A percentile compares a stretch with the other conserved stretches of the same genome.
Conservation (phyloP, 2,113 vertebrate species). For the Myotis davidii region DNA sequence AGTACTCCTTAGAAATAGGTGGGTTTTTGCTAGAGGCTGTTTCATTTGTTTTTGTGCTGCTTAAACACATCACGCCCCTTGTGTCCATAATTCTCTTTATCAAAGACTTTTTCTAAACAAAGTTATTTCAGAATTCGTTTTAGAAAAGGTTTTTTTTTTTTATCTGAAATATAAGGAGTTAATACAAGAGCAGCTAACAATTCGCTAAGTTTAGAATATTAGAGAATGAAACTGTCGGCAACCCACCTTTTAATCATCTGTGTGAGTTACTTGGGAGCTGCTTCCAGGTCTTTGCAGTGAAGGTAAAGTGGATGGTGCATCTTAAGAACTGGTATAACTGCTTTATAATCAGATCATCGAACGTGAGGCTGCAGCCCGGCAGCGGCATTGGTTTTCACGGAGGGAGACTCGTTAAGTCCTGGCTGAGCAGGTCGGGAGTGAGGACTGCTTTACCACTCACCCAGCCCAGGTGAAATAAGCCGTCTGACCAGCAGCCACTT, state of each 20-base stretch:
- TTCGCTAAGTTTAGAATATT: background rate
- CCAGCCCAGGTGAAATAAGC: background rate
- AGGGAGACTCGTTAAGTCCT: background rate
- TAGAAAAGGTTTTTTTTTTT: conserved; percentile 12
- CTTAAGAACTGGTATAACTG: background rate
- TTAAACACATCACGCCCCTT: background rate
- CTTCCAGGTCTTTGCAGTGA: background rate
- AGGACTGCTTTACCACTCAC: background rate
- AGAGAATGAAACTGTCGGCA: background rate
- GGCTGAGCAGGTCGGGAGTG: background rate
- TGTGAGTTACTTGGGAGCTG: background rate
- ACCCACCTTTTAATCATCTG: background rate
- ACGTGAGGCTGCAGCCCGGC: background rate
- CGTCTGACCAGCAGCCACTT: background rate
- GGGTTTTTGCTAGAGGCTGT: background rate
- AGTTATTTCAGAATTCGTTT: background rate
- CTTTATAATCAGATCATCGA: background rate
- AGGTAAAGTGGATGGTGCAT: background rate
- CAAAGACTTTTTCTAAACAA: background rate
- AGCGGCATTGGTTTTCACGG: background rate
- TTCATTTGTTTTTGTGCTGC: conserved; percentile 12
- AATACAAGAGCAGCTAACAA: background rate
- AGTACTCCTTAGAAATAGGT: background rate
- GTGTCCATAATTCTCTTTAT: background rate
- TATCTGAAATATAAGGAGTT: background rate